These are phyloP conservation scores for Eubasilissa splendida DNA, from an alignment of 2,888 invertebrate species.

Conservation along the genomic window DNA sequence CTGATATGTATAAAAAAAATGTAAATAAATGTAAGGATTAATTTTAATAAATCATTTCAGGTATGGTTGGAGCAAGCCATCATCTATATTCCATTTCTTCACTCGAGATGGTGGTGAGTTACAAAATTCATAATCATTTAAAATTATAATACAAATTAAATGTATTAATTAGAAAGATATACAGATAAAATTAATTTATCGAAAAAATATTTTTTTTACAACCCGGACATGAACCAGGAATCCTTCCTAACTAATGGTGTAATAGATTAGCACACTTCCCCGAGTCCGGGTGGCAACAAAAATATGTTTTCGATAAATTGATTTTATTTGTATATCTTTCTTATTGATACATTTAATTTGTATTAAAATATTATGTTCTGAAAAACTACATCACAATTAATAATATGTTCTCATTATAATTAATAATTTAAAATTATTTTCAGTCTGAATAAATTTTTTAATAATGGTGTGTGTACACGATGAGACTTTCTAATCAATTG, in stretches of 20 bases:
- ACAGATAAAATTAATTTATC: too few species aligned
- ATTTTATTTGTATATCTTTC: too few species aligned
- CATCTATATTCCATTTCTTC: slow-evolving; percentile 82
- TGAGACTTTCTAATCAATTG: not conserved
- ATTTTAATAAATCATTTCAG: slow-evolving; percentile 62
- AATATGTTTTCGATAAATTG: too few species aligned
- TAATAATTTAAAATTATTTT: not conserved
- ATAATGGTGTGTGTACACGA: not conserved
- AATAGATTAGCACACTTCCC: too few species aligned
- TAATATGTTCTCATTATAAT: not conserved
- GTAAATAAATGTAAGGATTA: not conserved
- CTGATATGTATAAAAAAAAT: not conserved
- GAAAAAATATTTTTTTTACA: too few species aligned
- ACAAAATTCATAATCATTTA: not conserved
- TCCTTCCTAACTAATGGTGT: too few species aligned
- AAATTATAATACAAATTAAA: too few species aligned
- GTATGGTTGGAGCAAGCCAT: slow-evolving; percentile 89
- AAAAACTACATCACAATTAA: not conserved
- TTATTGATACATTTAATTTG: too few species aligned
- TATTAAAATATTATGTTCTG: too few species aligned
- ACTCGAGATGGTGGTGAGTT: slow-evolving; percentile 81
- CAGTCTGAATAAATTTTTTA: not conserved
- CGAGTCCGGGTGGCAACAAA: too few species aligned
- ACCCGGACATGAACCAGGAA: too few species aligned
- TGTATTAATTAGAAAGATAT: too few species aligned